Evolutionary conservation across 2,113 vertebrate genomes (phyloP).

Genomic region (Stigmatopora nigra): DNA sequence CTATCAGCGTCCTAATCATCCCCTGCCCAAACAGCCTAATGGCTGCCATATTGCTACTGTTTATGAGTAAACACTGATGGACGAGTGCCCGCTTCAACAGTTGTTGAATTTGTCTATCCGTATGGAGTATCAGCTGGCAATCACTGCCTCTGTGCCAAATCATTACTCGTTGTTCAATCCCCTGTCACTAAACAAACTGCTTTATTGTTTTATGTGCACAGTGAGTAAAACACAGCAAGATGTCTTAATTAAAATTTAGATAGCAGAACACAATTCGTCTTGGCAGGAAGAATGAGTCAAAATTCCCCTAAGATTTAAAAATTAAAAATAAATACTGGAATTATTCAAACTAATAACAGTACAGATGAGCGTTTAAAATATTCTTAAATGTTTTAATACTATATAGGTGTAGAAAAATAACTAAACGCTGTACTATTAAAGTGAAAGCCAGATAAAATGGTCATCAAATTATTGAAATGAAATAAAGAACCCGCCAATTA

Average conservation of each 20-base stretch:
- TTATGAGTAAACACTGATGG: slow-evolving; percentile 68
- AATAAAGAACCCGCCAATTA: not conserved
- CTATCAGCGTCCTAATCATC: slow-evolving; percentile 67
- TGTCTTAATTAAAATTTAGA: not conserved
- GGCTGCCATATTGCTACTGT: slow-evolving; percentile 69
- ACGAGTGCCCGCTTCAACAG: slow-evolving; percentile 61
- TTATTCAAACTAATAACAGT: not conserved
- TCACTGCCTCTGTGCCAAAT: slow-evolving; percentile 50
- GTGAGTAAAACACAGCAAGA: slow-evolving; percentile 46
- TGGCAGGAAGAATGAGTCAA: not conserved
- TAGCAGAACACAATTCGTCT: not conserved
- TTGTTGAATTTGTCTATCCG: slow-evolving; percentile 64
- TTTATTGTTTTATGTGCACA: slow-evolving; percentile 55
- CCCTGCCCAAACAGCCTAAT: slow-evolving; percentile 66
- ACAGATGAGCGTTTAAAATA: not conserved
- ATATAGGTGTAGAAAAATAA: not conserved
- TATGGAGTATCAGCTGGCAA: slow-evolving; percentile 66
- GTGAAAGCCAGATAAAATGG: too few species aligned
- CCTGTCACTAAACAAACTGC: slow-evolving; percentile 54
- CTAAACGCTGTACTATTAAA: too few species aligned
- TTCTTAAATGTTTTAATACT: too few species aligned
- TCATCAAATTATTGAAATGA: too few species aligned
- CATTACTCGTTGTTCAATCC: slow-evolving; percentile 55
- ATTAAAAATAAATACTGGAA: not conserved
- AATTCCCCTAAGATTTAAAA: not conserved